Percentiles rank a stretch among this genome's conserved stretches.
These are phyloP conservation scores for Euphydryas editha DNA, from an alignment of 2,888 invertebrate genomes.

Conservation along the genomic window DNA sequence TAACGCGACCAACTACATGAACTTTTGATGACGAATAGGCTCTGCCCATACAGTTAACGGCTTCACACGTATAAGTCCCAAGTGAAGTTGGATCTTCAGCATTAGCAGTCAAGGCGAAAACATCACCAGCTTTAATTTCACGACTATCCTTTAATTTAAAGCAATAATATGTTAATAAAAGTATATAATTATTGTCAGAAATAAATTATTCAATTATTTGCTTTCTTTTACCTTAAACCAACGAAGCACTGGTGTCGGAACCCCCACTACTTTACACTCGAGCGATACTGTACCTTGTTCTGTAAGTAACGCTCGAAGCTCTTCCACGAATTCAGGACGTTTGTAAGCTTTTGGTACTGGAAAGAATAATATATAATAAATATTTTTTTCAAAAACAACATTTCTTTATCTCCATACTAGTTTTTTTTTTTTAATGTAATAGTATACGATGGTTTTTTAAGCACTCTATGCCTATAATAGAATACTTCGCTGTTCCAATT, in stretches of 20 bases:
- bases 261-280: conserved; percentile 95
- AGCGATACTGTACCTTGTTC: conserved; percentile 95
- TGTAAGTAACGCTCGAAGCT: conserved; percentile 91
- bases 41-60: conserved; percentile 94
- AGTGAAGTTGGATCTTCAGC: conserved; percentile 93
- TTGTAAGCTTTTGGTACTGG: conserved; percentile 94
- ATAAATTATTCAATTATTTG: too few relatives aligned
- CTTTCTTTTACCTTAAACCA: conserved; percentile 78
- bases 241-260: conserved; percentile 90
- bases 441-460: too few relatives aligned
- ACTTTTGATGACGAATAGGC: conserved; percentile 93
- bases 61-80: conserved; percentile 94
- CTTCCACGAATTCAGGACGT: conserved; percentile 93
- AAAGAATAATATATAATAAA: conserved; percentile 32
- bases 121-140: conserved; percentile 95
- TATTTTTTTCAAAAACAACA: too few relatives aligned
- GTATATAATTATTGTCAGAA: neutral
- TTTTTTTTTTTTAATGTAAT: too few relatives aligned
- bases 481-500: too few relatives aligned
- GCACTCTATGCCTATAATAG: too few relatives aligned
- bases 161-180: neutral
- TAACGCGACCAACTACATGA: conserved; percentile 89
- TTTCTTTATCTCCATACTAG: too few relatives aligned
- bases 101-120: conserved; percentile 93
- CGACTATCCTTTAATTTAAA: conserved; percentile 88